These are phyloP conservation scores for Epistrophella euchroma DNA, from an alignment of 2,888 invertebrate species.

Conservation along the genomic window DNA sequence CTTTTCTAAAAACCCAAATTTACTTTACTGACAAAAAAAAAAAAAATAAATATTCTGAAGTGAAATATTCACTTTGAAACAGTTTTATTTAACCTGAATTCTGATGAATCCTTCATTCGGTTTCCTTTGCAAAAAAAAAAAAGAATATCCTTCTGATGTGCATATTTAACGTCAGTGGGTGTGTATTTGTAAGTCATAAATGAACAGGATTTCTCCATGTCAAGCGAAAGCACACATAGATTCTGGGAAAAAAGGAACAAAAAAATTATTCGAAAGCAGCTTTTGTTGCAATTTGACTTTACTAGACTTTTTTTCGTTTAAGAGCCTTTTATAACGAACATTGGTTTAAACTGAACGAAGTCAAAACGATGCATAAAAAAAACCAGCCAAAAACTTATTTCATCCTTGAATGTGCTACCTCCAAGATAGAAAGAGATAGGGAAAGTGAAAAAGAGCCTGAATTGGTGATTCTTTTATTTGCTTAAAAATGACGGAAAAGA, in stretches of 20 bases:
- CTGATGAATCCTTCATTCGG: neutral
- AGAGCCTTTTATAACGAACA: slow-evolving; percentile 2
- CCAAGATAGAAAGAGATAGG: neutral
- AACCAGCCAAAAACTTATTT: neutral
- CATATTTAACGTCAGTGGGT: neutral
- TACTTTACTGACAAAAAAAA: neutral
- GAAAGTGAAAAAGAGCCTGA: neutral
- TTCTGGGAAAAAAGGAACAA: neutral
- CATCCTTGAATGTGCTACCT: slow-evolving; percentile 4
- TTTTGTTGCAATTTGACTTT: slow-evolving; percentile 30
- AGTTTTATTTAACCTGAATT: neutral
- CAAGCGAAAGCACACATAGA: slow-evolving; percentile 9
- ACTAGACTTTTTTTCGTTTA: neutral
- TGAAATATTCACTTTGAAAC: neutral
- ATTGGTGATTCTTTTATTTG: slow-evolving; percentile 24
- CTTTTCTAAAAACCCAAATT: neutral
- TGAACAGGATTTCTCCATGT: slow-evolving; percentile 15
- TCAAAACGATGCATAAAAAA: neutral
- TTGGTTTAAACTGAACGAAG: slow-evolving; percentile 8
- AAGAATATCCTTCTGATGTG: neutral
- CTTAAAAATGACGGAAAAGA: slow-evolving; percentile 30
- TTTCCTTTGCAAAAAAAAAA: neutral
- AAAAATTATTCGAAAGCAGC: neutral
- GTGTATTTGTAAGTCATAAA: neutral
- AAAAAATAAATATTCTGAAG: neutral